phyloP scores from a whole-genome alignment of 2,797 vertebrate species.

The Huso huso region DNA sequence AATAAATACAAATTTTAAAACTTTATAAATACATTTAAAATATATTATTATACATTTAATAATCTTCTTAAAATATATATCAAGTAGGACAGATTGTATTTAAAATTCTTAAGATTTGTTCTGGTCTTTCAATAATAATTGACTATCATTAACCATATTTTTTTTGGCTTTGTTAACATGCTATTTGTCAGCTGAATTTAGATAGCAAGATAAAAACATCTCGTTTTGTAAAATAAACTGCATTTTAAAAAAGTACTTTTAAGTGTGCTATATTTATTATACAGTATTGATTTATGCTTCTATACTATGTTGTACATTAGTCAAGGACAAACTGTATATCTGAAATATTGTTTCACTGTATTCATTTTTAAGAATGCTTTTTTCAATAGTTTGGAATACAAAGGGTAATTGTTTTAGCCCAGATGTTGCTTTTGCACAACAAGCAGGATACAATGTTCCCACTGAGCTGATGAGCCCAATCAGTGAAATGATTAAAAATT shows the following conservation, averaged over 20 bases:
- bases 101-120: too few relatives aligned
- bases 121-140: constrained; percentile 59
- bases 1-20: too few relatives aligned
- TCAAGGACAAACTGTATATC: constrained; percentile 73
- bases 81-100: too few relatives aligned
- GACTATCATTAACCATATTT: constrained; percentile 71
- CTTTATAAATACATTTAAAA: too few relatives aligned
- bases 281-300: constrained; percentile 72
- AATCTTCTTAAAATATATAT: too few relatives aligned
- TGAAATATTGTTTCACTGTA: constrained; percentile 65
- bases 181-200: constrained; percentile 40
- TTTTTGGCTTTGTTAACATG: constrained; percentile 54
- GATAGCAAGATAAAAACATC: constrained; percentile 55
- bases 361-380: constrained; percentile 70
- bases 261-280: constrained; percentile 62
- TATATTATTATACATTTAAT: too few relatives aligned
- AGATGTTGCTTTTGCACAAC: constrained; percentile 99
- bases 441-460: constrained; percentile 99
- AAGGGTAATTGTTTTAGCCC: constrained; percentile 99
- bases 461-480: constrained; percentile 99
- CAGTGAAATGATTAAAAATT: constrained; percentile 99
- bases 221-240: constrained; percentile 82
- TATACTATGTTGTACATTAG: constrained; percentile 70
- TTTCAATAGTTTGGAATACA: constrained; percentile 96
- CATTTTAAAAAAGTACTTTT: constrained; percentile 68